phyloP scores from a whole-genome alignment of 2,888 invertebrate species.

The Drosophila birchii region DNA sequence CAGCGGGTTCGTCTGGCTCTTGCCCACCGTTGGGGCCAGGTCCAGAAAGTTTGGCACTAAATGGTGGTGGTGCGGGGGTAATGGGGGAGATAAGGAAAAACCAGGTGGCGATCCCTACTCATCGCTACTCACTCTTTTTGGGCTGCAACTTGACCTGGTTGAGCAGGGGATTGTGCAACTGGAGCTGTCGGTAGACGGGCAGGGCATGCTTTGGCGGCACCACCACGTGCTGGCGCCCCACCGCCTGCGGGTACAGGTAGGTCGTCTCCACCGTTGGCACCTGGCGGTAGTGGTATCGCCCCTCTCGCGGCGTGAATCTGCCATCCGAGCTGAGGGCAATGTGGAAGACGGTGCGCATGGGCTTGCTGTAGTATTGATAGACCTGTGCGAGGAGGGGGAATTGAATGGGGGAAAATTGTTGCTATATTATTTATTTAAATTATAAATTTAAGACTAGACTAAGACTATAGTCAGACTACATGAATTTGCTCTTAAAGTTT shows the following conservation, averaged over 20 bases:
- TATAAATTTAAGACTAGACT: background rate
- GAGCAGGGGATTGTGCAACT: slow-evolving; percentile 80
- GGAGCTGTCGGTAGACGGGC: slow-evolving; percentile 80
- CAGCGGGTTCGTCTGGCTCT: slow-evolving; percentile 52
- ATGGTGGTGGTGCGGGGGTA: background rate
- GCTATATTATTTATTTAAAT: background rate
- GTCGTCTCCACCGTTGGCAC: slow-evolving; percentile 87
- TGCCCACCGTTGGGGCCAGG: slow-evolving; percentile 63
- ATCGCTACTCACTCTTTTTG: slow-evolving; percentile 77
- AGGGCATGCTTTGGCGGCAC: slow-evolving; percentile 69
- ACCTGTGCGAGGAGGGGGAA: slow-evolving; percentile 69
- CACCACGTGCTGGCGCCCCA: slow-evolving; percentile 71
- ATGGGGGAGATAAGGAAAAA: background rate
- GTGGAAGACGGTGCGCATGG: slow-evolving; percentile 83
- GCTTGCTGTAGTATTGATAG: slow-evolving; percentile 81
- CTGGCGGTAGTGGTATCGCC: slow-evolving; percentile 84
- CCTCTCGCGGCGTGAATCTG: slow-evolving; percentile 86
- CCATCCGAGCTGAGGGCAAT: slow-evolving; percentile 86
- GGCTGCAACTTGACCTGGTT: slow-evolving; percentile 82
- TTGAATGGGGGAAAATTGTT: background rate
- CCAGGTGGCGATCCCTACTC: slow-evolving; percentile 9
- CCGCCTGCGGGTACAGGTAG: slow-evolving; percentile 86
- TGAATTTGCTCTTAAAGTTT: background rate
- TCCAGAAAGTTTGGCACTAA: slow-evolving; percentile 74
- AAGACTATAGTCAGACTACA: too few species aligned